phyloP scores from a whole-genome alignment of 2,888 invertebrate genomes.

The Eurytoma adleriae region DNA sequence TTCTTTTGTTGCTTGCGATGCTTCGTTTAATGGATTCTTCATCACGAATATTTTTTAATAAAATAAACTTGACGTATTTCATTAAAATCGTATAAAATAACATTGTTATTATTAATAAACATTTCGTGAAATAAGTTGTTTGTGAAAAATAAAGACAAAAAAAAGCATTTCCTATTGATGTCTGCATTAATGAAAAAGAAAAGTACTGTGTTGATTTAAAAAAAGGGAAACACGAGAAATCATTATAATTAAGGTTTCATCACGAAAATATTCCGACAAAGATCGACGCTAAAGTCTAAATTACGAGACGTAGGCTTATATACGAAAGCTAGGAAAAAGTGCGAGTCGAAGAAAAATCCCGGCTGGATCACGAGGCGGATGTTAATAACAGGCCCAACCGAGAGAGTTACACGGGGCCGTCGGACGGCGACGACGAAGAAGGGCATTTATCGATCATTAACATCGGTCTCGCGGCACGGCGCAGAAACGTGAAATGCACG shows the following conservation, averaged over 20 bases:
- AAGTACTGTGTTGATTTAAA: no score
- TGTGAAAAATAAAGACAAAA: no score
- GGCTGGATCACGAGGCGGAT: background rate
- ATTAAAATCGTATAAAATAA: no score
- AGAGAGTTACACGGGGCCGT: background rate
- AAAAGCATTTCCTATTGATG: no score
- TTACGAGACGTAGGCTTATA: background rate
- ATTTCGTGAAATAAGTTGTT: no score
- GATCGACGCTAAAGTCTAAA: background rate
- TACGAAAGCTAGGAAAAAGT: background rate
- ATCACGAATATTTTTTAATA: no score
- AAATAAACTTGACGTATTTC: no score
- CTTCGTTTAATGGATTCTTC: slow-evolving; percentile 2
- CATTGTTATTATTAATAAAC: no score
- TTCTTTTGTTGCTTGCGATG: background rate
- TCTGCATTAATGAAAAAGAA: no score
- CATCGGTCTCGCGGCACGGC: slow-evolving; percentile 4
- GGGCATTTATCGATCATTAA: slow-evolving; percentile 44
- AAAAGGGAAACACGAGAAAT: no score
- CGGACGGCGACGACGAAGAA: background rate
- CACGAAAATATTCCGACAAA: background rate
- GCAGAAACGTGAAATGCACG: slow-evolving; percentile 16
- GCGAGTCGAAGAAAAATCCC: background rate
- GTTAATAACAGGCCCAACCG: slow-evolving; percentile 23
- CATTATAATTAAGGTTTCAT: no score